Base-by-base conservation (phyloP, 1,140 invertebrate genomes). In the Polypedilum vanderplanki region DNA sequence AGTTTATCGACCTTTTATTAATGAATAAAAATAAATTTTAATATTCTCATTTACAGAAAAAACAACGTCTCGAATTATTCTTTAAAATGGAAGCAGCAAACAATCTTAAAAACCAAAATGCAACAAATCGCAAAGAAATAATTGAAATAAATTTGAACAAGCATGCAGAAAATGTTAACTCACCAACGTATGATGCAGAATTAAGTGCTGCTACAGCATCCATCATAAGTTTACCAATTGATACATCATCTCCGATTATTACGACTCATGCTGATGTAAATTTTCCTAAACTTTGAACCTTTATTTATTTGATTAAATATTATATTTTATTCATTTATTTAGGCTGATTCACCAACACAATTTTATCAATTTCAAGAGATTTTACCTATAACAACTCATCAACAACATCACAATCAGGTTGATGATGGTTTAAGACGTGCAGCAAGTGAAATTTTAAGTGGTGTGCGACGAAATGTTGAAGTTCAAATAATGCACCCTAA, bases 391-490 rank as follows among this genome's bases (percentile, higher is more conserved):
- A 17, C 65, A 1, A 33, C 24, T 3, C 24, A 33, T 33, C 24
- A 33, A 33, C 24, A 33, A 33, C 24, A 33, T 33, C 24, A 33
- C 1, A 33, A 33, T 33, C 65, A 70, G 18, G n/a, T 18, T 18
- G 80, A 81, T 10, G 81, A 82, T 15, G 82, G 82, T 67, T 78
- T 84, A 17, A 79, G 81, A 57, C 81, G 82, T 76, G 79, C 82
- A 3, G 84, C 84, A 5, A 83, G 83, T 1, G 82, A 85, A 77
- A 85, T 85, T 12, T 77, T 85, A 2, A 83, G 81, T 64, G 84
- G 84, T 1, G 83, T 85, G 17, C 82, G 83, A 76, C 80, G 81
- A 8, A 79, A 83, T 64, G 84, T 85, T 3, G 83, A 85, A 77
- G 84, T 85, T 20, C 83, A 85, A 77, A 81, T 83, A 41, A 78